A percentile compares a stretch with the other conserved stretches of the same genome.
phyloP scores from a whole-genome alignment of 2,888 invertebrate genomes.

The Brachyopa scutellaris region DNA sequence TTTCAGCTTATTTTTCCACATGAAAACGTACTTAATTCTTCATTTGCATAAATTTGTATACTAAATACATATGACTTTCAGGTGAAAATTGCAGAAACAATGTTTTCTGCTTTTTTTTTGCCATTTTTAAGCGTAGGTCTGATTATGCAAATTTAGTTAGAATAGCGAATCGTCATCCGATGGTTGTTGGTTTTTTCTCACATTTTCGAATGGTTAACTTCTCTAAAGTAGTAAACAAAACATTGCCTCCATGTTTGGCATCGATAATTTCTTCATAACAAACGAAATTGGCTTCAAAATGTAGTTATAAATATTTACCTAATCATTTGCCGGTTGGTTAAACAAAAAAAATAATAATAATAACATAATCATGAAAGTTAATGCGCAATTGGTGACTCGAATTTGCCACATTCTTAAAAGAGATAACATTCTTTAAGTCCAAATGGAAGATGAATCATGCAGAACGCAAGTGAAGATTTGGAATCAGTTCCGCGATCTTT shows the following conservation, averaged over 20 bases:
- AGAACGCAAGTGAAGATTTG: neutral
- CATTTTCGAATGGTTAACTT: neutral
- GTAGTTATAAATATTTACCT: constrained; percentile 14
- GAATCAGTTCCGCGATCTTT: too few species aligned
- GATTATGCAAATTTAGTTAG: too few species aligned
- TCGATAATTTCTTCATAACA: constrained; percentile 26
- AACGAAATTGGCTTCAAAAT: constrained; percentile 10
- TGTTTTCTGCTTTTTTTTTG: too few species aligned
- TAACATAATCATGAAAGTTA: neutral
- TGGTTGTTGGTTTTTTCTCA: neutral
- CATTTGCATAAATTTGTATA: too few species aligned
- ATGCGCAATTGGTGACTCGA: constrained; percentile 23
- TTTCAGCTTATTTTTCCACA: too few species aligned
- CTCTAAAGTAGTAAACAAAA: neutral
- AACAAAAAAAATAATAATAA: neutral
- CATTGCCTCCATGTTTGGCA: constrained; percentile 23
- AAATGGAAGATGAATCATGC: neutral
- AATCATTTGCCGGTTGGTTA: neutral
- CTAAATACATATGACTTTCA: too few species aligned
- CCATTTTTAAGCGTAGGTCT: too few species aligned
- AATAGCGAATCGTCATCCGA: too few species aligned
- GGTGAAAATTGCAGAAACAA: too few species aligned
- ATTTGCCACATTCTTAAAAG: neutral
- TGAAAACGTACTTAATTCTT: too few species aligned
- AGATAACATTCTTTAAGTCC: neutral